A percentile compares a stretch with the other conserved stretches of the same genome.
These are phyloP conservation scores for Drosophila merina DNA, from an alignment of 2,888 invertebrate genomes.

Conservation along the genomic window DNA sequence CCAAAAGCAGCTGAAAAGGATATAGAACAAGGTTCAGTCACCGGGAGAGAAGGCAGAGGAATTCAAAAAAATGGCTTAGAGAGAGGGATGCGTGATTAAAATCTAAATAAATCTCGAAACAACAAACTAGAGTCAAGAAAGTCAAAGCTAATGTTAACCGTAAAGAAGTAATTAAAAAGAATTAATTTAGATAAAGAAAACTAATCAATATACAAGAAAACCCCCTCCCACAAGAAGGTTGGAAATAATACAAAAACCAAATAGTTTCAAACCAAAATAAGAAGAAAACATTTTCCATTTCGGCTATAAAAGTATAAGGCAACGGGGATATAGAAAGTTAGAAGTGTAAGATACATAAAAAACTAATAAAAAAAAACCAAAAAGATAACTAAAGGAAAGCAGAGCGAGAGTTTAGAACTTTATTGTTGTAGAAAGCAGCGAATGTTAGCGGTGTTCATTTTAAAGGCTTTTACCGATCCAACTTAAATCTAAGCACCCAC, in stretches of 20 bases:
- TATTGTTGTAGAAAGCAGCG: slow-evolving; percentile 60
- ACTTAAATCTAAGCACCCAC: slow-evolving; percentile 39
- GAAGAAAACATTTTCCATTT: slow-evolving; percentile 58
- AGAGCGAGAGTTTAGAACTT: slow-evolving; percentile 50
- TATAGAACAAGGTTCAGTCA: slow-evolving; percentile 40
- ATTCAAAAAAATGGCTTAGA: slow-evolving; percentile 76
- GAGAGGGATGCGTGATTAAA: slow-evolving; percentile 84
- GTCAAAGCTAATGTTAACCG: slow-evolving; percentile 45
- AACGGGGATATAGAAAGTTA: slow-evolving; percentile 18
- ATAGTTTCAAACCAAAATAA: slow-evolving; percentile 43
- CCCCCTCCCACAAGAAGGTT: slow-evolving; percentile 20
- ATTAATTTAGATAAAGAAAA: slow-evolving; percentile 59
- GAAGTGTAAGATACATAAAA: slow-evolving; percentile 25
- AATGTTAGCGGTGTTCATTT: slow-evolving; percentile 75
- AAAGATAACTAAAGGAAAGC: background rate
- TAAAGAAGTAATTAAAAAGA: slow-evolving; percentile 38
- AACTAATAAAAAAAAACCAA: background rate
- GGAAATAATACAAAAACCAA: slow-evolving; percentile 34
- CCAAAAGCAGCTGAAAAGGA: slow-evolving; percentile 44
- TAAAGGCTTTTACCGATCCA: slow-evolving; percentile 71
- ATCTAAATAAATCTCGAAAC: slow-evolving; percentile 36
- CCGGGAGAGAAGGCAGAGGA: slow-evolving; percentile 55
- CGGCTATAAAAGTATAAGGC: slow-evolving; percentile 49
- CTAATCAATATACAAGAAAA: slow-evolving; percentile 46
- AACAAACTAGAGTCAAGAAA: slow-evolving; percentile 31